These are phyloP conservation scores for Scopus umbretta DNA, from an alignment of 2,113 vertebrate genomes.

Conservation along the genomic window DNA sequence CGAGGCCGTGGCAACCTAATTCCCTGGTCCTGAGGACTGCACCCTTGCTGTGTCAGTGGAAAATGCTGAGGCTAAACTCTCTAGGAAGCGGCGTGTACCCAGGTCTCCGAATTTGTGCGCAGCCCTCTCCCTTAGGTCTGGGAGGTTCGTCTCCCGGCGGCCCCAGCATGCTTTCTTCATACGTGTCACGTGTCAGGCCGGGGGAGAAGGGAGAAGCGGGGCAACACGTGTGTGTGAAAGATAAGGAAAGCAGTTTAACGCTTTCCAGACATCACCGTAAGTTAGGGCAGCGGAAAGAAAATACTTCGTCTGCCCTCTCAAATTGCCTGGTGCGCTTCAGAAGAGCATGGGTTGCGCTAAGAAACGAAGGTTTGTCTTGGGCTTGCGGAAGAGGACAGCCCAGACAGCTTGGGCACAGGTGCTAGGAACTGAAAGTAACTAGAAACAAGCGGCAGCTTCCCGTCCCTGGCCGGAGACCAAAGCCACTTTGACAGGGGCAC, in stretches of 20 bases:
- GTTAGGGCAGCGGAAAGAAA: background rate
- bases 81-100: background rate
- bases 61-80: background rate
- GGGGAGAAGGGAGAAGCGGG: background rate
- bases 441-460: background rate
- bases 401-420: background rate
- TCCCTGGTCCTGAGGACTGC: background rate
- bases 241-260: background rate
- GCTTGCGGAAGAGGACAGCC: background rate
- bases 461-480: background rate
- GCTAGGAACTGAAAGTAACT: background rate
- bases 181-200: background rate
- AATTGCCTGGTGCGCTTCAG: accelerated
- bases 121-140: background rate
- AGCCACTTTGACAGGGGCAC: background rate
- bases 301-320: background rate
- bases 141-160: background rate
- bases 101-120: background rate
- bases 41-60: background rate
- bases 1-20: background rate
- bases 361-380: background rate
- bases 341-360: background rate
- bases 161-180: background rate
- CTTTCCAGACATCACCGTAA: background rate
- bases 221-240: background rate